These are phyloP conservation scores for Sinohyriopsis cumingii DNA, from an alignment of 2,888 invertebrate species.

Conservation along the genomic window DNA sequence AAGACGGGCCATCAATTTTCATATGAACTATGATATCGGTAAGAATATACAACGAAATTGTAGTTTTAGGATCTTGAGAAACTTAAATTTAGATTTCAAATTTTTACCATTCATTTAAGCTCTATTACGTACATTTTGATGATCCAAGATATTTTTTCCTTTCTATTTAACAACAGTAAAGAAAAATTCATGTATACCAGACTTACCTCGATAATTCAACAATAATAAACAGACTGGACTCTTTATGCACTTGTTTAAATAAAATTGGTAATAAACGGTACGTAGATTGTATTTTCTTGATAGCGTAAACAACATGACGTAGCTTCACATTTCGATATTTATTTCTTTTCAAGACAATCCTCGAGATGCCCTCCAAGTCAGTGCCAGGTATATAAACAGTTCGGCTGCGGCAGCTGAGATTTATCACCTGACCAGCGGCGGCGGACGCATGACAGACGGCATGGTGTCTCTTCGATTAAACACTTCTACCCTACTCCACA, in stretches of 20 bases:
- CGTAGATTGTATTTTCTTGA: no score
- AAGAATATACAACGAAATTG: conserved; percentile 4
- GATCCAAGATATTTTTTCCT: no score
- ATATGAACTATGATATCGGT: conserved; percentile 46
- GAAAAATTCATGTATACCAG: no score
- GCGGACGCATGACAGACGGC: conserved; percentile 39
- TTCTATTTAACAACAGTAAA: no score
- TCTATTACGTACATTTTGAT: not conserved
- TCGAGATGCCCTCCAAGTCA: conserved; percentile 45
- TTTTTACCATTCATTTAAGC: not conserved
- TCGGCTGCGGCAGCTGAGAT: conserved; percentile 47
- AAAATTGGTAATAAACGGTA: no score
- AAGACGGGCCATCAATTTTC: conserved; percentile 21
- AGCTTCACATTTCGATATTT: not conserved
- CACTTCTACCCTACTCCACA: conserved; percentile 53
- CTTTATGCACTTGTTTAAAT: no score
- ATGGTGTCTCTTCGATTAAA: conserved; percentile 48
- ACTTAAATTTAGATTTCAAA: not conserved
- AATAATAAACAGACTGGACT: no score
- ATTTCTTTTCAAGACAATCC: conserved; percentile 42
- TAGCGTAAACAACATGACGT: no score
- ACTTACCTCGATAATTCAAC: no score
- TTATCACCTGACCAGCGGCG: conserved; percentile 34
- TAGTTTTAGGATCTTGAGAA: not conserved
- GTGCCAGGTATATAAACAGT: conserved; percentile 48